Evolutionary conservation across 2,888 invertebrate species (phyloP).

Genomic region (Campoletis raptor): DNA sequence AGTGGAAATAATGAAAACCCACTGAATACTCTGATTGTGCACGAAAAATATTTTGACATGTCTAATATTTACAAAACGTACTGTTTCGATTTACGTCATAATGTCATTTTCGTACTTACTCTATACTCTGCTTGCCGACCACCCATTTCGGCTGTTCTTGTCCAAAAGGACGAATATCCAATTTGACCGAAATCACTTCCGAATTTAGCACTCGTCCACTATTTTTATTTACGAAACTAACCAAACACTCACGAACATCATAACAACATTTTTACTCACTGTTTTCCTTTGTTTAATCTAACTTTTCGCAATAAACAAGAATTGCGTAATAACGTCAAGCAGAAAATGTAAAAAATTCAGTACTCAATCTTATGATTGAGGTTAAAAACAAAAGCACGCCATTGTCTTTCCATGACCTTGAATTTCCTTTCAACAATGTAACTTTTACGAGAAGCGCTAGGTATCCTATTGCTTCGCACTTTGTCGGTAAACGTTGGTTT

Average conservation of each 20-base stretch:
- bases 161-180: background rate
- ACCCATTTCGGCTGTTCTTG: background rate
- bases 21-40: background rate
- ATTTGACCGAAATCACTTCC: background rate
- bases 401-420: background rate
- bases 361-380: background rate
- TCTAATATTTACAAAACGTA: background rate
- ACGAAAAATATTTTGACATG: background rate
- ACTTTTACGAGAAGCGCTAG: background rate
- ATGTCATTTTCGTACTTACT: background rate
- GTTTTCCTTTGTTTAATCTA: background rate
- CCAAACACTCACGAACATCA: background rate
- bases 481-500: background rate
- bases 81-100: background rate
- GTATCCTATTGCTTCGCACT: background rate
- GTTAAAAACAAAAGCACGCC: background rate
- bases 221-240: background rate
- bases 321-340: background rate
- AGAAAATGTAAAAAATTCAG: background rate
- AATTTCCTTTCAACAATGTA: background rate
- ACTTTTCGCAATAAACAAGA: background rate
- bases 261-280: background rate
- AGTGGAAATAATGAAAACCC: background rate
- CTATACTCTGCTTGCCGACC: background rate
- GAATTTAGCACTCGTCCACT: background rate